Conservation (phyloP, 2,888 invertebrate genomes). For the Girardia tigrina region DNA sequence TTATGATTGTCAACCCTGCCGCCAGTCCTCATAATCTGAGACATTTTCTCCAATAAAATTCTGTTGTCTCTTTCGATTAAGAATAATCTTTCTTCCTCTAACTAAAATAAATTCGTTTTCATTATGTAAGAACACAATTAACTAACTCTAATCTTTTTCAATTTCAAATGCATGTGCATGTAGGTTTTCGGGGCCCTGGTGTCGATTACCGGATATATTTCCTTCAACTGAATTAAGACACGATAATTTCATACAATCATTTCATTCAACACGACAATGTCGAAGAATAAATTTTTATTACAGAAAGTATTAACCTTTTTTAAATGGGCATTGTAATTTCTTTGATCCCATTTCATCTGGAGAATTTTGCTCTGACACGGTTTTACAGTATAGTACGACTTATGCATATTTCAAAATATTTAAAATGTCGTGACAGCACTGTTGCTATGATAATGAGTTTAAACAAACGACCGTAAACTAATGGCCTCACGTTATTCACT, state of each 20-base stretch:
- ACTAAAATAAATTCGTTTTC: conserved; percentile 38
- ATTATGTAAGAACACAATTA: not conserved
- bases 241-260: no score
- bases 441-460: not conserved
- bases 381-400: conserved; percentile 46
- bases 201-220: conserved; percentile 39
- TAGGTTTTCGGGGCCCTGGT: conserved; percentile 46
- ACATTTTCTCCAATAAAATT: conserved; percentile 45
- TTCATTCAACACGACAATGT: no score
- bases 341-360: conserved; percentile 48
- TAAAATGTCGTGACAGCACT: not conserved
- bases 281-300: conserved; percentile 36
- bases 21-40: conserved; percentile 42
- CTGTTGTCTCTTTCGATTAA: conserved; percentile 44
- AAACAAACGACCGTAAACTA: no score
- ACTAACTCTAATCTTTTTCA: conserved; percentile 45
- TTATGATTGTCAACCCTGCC: conserved; percentile 42
- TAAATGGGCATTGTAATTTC: conserved; percentile 47
- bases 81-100: conserved; percentile 42
- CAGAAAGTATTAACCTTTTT: conserved; percentile 44
- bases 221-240: conserved; percentile 14
- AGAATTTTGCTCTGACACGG: conserved; percentile 47
- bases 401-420: conserved; percentile 41
- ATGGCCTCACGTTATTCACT: no score
- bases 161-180: conserved; percentile 48